Percentiles rank a stretch among this genome's conserved stretches.
phyloP scores from a whole-genome alignment of 1,140 invertebrate genomes.

The Hycleus cichorii region DNA sequence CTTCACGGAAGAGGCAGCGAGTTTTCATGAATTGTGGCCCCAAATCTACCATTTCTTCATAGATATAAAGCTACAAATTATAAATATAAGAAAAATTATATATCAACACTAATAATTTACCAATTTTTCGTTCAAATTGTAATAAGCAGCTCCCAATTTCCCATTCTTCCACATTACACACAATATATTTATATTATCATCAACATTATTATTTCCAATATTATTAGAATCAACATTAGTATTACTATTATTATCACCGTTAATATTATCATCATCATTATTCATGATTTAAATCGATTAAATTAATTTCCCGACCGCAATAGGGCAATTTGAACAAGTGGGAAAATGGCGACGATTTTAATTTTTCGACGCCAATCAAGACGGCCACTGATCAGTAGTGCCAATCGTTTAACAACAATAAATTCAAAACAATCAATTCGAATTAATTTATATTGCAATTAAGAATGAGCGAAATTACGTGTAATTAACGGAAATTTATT shows the following conservation, averaged over 20 bases:
- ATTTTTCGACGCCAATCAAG: no score
- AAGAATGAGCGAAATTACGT: no score
- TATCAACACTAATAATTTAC: slow-evolving; percentile 28
- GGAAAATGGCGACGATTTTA: no score
- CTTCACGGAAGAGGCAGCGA: slow-evolving; percentile 53
- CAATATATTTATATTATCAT: slow-evolving; percentile 33
- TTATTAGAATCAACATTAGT: neutral
- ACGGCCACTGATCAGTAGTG: no score
- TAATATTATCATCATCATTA: neutral
- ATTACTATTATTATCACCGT: neutral
- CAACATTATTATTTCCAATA: neutral
- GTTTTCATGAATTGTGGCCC: slow-evolving; percentile 52
- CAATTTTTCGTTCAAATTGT: slow-evolving; percentile 52
- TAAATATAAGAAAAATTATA: slow-evolving; percentile 13
- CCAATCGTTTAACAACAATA: no score
- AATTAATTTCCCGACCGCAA: no score
- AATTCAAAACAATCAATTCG: no score
- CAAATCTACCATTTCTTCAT: slow-evolving; percentile 55
- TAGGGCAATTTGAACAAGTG: no score
- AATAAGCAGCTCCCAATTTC: slow-evolving; percentile 60
- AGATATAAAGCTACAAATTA: slow-evolving; percentile 46
- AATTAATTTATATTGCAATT: no score
- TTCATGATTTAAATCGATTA: no score
- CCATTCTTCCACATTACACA: slow-evolving; percentile 44
- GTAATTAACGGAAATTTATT: no score